These are phyloP conservation scores for Cryptocheilus praepositus DNA, from an alignment of 2,888 invertebrate species.

Conservation along the genomic window DNA sequence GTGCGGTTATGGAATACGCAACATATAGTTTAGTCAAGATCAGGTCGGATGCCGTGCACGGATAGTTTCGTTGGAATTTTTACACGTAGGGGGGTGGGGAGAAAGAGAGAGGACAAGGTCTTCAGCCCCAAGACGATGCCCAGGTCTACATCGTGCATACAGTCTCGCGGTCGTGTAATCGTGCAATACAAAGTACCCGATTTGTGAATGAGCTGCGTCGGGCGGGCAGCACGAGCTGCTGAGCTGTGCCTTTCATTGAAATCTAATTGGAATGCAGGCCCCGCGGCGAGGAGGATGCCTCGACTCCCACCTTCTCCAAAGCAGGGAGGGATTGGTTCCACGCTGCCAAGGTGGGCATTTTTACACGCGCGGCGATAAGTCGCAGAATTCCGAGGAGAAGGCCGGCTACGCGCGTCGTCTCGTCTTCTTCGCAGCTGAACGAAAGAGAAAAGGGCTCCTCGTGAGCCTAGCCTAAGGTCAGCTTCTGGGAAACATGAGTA, in stretches of 20 bases:
- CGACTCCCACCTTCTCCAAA: conserved; percentile 45
- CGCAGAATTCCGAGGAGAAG: conserved; percentile 43
- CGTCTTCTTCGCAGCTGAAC: conserved; percentile 2
- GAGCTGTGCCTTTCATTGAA: conserved; percentile 65
- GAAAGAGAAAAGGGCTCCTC: conserved; percentile 6
- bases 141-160: conserved; percentile 11
- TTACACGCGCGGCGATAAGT: conserved; percentile 52
- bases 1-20: too few relatives aligned
- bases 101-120: conserved; percentile 1
- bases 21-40: too few relatives aligned
- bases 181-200: conserved; percentile 53
- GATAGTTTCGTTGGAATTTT: conserved; percentile 31
- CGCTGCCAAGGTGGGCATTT: conserved; percentile 60
- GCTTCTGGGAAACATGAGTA: too few relatives aligned
- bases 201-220: conserved; percentile 64
- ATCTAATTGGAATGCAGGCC: conserved; percentile 65
- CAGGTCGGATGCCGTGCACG: conserved; percentile 6
- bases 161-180: conserved; percentile 35
- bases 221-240: conserved; percentile 55
- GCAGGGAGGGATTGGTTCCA: conserved; percentile 38
- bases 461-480: too few relatives aligned
- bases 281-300: conserved; percentile 55
- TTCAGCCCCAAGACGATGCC: conserved; percentile 36
- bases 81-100: conserved; percentile 20
- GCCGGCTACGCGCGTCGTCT: conserved; percentile 9